Percentiles rank a stretch among this genome's conserved stretches.
phyloP scores from a whole-genome alignment of 2,113 vertebrate species.

The Triplophysa tibetana region DNA sequence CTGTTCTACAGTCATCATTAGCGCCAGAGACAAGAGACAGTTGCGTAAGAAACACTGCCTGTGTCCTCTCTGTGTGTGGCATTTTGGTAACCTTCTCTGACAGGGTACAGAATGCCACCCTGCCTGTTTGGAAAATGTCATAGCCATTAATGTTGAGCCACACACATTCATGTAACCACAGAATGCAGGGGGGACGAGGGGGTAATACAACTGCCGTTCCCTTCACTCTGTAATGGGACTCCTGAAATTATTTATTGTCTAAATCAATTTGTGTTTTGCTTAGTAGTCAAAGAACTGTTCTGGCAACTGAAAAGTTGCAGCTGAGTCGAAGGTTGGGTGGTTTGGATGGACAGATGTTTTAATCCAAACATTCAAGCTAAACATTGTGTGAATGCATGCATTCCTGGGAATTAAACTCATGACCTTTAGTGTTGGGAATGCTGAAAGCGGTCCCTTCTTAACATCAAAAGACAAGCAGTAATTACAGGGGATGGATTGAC shows the following conservation, averaged over 20 bases:
- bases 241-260: background rate
- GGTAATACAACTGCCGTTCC: background rate
- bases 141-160: slow-evolving; percentile 29
- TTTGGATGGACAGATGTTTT: too few species aligned
- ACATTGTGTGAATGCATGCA: too few species aligned
- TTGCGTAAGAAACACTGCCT: slow-evolving; percentile 4
- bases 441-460: background rate
- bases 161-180: slow-evolving; percentile 6
- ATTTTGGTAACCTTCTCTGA: slow-evolving; percentile 43
- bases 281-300: background rate
- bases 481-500: background rate
- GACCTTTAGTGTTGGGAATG: too few species aligned
- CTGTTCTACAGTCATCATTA: slow-evolving; percentile 30
- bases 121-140: slow-evolving; percentile 44
- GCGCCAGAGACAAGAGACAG: slow-evolving; percentile 14
- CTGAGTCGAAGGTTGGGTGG: too few species aligned
- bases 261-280: background rate
- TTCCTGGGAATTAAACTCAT: too few species aligned
- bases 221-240: background rate
- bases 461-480: background rate
- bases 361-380: too few species aligned
- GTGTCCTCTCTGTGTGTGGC: slow-evolving; percentile 13
- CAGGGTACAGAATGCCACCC: background rate
- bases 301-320: background rate
- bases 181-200: background rate